Evolutionary conservation across 1,140 invertebrate species (phyloP).

Genomic region (Nebria ingens): DNA sequence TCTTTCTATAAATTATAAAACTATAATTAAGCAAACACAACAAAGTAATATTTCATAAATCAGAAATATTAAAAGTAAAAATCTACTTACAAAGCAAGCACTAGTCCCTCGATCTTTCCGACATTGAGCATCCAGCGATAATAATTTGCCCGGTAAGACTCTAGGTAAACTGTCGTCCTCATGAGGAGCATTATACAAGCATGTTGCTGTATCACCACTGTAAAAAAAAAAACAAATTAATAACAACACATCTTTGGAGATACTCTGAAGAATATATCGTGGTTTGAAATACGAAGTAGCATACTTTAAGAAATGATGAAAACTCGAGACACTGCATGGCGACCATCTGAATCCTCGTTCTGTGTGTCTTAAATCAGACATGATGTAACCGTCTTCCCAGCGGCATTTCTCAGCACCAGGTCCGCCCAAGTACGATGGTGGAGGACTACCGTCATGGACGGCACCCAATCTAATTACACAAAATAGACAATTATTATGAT

Average conservation of each 20-base stretch:
- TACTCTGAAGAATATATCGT: not conserved
- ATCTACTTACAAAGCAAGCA: conserved; percentile 65
- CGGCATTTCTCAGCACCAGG: conserved; percentile 91
- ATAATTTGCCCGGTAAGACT: conserved; percentile 78
- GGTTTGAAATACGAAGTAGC: conserved; percentile 24
- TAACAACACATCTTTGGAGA: conserved; percentile 5
- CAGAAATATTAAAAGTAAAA: not conserved
- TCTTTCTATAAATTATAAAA: conserved; percentile 53
- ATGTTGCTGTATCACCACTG: conserved; percentile 89
- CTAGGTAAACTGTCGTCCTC: conserved; percentile 82
- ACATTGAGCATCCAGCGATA: conserved; percentile 86
- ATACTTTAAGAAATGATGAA: conserved; percentile 93
- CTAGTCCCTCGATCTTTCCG: conserved; percentile 86
- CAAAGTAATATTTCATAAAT: not conserved
- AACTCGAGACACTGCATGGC: conserved; percentile 84
- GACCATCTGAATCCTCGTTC: conserved; percentile 93
- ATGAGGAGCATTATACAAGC: conserved; percentile 86
- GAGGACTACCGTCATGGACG: conserved; percentile 89
- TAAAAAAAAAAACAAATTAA: conserved; percentile 22
- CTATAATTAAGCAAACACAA: not conserved
- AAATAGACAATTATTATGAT: conserved; percentile 8
- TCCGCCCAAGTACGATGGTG: conserved; percentile 85
- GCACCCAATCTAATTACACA: conserved; percentile 64
- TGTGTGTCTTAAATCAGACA: conserved; percentile 88
- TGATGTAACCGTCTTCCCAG: conserved; percentile 94